Evolutionary conservation across 2,888 invertebrate species (phyloP), one percentile per base, ranked within the genome.

Genomic region (Crocallis elinguaria): DNA sequence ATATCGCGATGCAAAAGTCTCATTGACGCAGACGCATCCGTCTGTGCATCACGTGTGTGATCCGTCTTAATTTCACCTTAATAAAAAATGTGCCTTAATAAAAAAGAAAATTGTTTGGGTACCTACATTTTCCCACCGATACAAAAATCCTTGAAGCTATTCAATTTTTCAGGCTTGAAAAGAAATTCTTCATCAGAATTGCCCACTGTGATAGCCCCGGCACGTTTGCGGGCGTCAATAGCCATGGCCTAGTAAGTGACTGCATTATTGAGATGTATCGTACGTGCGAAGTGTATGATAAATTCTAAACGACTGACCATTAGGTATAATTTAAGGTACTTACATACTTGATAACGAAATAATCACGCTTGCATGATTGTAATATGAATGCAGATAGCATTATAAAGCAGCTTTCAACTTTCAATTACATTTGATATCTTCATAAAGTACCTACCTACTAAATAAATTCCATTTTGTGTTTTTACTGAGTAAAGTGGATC

Each of bases 161-260:
- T 3, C 19, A 19, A 6, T n/a, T 12, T 29, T 29, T 12, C 12
- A 91, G 90, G 90, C 1, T 69, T 91, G 37, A 90, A 88, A 75
- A 77, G 84, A 66, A 88, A 84, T 64, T 77, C 77, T 1, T 67
- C 82, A 30, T 61, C 65, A 9, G 88, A 88, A 29, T 59, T 87
- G 23, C 89, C 88, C 3, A 82, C 88, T 8, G 83, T 91, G 8
- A 86, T 82, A 60, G 88, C 86, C 6, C 88, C 91, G 41, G 91
- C 90, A 30, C 78, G 89, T 27, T 65, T 91, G 45, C 75, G 86
- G 25, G 74, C 86, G 39, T 69, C 86, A 1, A 81, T 86, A 46
- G 79, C 80, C 23, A 71, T 71, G 52, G 79, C 77, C 65, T 88
- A 84, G 91, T 91, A 67, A 82, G 86, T 79, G 50, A 19, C 30